Evolutionary conservation across 2,113 vertebrate genomes (phyloP).

Genomic region (Jacana jacana): DNA sequence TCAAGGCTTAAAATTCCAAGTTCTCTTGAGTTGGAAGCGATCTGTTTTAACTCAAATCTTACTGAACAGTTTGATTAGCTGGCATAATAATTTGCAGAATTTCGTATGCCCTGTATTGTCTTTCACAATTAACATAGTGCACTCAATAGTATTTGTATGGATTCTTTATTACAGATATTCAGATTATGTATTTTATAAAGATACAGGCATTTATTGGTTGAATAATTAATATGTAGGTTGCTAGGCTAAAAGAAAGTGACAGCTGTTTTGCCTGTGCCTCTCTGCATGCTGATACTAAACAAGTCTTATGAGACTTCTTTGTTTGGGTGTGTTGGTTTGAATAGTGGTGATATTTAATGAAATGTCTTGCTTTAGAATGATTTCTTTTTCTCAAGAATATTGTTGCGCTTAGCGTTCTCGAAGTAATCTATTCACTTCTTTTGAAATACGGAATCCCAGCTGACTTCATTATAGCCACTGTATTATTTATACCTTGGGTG

Average conservation of each 20-base stretch:
- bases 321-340: slow-evolving; percentile 37
- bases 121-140: background rate
- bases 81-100: background rate
- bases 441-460: background rate
- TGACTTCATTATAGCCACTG: background rate
- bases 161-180: background rate
- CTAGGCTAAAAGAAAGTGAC: background rate
- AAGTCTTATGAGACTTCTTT: slow-evolving; percentile 8
- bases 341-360: background rate
- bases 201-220: background rate
- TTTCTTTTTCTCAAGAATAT: background rate
- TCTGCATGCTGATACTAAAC: background rate
- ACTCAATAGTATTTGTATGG: background rate
- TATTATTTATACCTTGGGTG: background rate
- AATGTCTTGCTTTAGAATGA: background rate
- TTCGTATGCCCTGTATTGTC: background rate
- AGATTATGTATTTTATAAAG: background rate
- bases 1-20: slow-evolving; percentile 13
- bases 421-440: background rate
- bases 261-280: background rate
- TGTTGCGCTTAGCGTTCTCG: background rate
- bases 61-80: background rate
- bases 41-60: background rate
- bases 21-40: background rate
- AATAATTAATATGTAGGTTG: slow-evolving; percentile 7